Evolutionary conservation across 2,797 vertebrate genomes (phyloP), one percentile per base, ranked within the genome.

Genomic region (Sternotherus odoratus): DNA sequence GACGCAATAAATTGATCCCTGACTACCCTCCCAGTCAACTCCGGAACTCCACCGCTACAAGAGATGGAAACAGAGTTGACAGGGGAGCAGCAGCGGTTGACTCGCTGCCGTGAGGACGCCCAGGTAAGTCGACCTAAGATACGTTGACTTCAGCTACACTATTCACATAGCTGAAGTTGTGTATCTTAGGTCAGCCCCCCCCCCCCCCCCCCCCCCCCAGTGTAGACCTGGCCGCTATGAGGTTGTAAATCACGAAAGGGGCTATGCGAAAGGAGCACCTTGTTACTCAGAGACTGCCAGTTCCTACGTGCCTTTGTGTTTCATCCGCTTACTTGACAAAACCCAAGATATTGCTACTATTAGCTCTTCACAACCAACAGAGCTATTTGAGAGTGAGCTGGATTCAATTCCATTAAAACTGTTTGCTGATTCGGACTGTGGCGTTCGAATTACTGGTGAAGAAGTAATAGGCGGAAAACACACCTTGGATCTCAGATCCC

Each of bases 201-300:
- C 43, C 43, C 43, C 43, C 43, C 43, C 43, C 43, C 43, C 8
- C 43, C 43, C 43, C 43, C 43, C 8, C 43, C 43, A 43, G 43
- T 43, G 43, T 43, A 43, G 43, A 43, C 43, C 5, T 43, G 43
- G 43, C 43, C 43, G 86, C 79, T 92, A 3, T 33, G 56, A 85
- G 43, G 50, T 82, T 54, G 13, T 82, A 92, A 92, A 17, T 17
- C 82, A 36, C 50, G 74, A 92, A 93, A 83, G 60, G 75, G 69
- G 90, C 81, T n/a, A 51, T 12, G 49, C 39, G 83, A 95, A 97
- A 90, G 87, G 7, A 92, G 69, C 86, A 82, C 49, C 51, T 91
- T 95, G 72, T 77, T 91, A 87, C 69, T 91, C 79, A 90, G 80
- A 86, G 9, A 91, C 72, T 28, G 91, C 57, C 15, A 2, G 53